Base-by-base conservation (phyloP, 37 sponge, comb jelly and placozoan genomes). In the Hormiphora californensis region DNA sequence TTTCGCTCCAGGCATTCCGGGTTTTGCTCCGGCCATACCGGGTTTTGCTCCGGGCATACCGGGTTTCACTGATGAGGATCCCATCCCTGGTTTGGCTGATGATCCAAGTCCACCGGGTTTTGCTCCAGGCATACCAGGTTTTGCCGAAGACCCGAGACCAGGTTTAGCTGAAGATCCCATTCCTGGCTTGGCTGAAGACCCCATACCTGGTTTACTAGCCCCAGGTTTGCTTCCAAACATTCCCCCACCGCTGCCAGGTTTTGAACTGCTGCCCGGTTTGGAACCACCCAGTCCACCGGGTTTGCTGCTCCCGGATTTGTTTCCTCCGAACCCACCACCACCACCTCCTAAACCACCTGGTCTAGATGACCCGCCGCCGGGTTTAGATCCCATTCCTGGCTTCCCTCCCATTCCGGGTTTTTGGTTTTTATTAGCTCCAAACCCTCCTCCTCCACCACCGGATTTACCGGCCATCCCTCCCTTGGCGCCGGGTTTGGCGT, bases 81-180 rank as follows among this genome's bases (percentile, higher is more conserved):
- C 61, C 7, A 12, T 12, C 3, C 61, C 61, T 21, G 61, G 61
- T 15, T 57, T 57, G n/a, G 61, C 61, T 28, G 81, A 43, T 28
- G 81, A 43, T 4, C 81, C 81, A n/a, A 33, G 21, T 41, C 4
- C 81, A 15, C 81, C 81, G 19, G 81, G 81, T 41, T 73, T 73
- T 57, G 61, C 61, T 0, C 81, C 81, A 11, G 38, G 7, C 25
- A 30, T 46, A 15, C 81, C 81, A 15, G 81, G 81, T 19, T 73
- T 73, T 11, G 81, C 81, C 27, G 61, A 23, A 57, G 30, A 23
- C 61, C n/a, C 27, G 4, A 4, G 30, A 21, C 61, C 61, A 57
- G 61, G 61, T 12, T 57, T 57, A 28, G 61, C 61, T 57, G 61
- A 23, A 21, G 17, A 5, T 4, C 7, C 27, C 27, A 23, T 30